phyloP scores from a whole-genome alignment of 1,140 invertebrate species.

The Drosophila takahashii region DNA sequence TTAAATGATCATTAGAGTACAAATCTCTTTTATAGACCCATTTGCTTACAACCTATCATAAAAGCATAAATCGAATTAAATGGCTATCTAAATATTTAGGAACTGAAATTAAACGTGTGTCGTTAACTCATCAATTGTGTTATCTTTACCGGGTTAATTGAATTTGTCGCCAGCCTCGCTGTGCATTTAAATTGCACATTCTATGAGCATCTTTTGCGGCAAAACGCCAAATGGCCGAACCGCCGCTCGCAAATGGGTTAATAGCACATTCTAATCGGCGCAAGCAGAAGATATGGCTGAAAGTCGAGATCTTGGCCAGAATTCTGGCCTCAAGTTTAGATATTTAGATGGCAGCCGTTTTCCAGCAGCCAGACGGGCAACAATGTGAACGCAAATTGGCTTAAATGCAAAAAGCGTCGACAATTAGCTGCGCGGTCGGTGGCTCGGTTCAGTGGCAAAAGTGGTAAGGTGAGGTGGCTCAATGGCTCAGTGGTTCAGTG shows the following conservation, averaged over 20 bases:
- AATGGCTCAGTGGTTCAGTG: slow-evolving; percentile 21
- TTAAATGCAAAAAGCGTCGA: slow-evolving; percentile 73
- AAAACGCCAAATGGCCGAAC: slow-evolving; percentile 10
- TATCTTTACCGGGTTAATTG: slow-evolving; percentile 43
- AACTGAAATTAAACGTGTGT: background rate
- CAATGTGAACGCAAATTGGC: slow-evolving; percentile 74
- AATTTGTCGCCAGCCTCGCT: slow-evolving; percentile 46
- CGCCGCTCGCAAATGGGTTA: slow-evolving; percentile 67
- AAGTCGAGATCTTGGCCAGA: slow-evolving; percentile 50
- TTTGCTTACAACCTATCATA: background rate
- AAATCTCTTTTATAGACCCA: background rate
- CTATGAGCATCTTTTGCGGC: slow-evolving; percentile 51
- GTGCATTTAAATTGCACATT: slow-evolving; percentile 34
- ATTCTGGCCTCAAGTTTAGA: slow-evolving; percentile 61
- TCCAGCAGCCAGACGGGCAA: slow-evolving; percentile 40
- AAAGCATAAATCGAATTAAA: slow-evolving; percentile 1
- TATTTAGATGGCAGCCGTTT: slow-evolving; percentile 73
- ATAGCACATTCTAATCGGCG: slow-evolving; percentile 73
- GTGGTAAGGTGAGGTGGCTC: slow-evolving; percentile 16
- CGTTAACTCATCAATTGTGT: slow-evolving; percentile 18
- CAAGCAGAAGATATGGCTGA: slow-evolving; percentile 16
- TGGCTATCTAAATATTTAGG: slow-evolving; percentile 15
- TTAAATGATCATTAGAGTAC: background rate
- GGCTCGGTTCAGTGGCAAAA: slow-evolving; percentile 9
- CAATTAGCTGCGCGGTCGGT: slow-evolving; percentile 73